A percentile compares a stretch with the other conserved stretches of the same genome.
Conservation (phyloP, 2,113 vertebrate genomes). For the Micronycteris hirsuta region DNA sequence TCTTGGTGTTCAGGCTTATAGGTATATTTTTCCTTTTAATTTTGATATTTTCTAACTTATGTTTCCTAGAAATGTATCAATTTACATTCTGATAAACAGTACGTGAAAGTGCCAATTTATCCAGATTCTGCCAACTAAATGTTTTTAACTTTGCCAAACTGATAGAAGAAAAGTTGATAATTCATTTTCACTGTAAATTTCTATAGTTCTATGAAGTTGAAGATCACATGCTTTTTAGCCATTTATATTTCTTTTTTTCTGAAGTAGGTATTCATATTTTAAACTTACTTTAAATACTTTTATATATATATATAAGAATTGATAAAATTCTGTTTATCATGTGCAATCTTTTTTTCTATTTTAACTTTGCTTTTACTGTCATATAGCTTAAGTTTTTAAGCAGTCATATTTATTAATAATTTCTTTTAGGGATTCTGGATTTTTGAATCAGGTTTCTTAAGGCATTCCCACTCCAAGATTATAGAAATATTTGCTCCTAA, state of each 20-base stretch:
- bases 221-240: not conserved
- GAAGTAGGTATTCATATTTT: not conserved
- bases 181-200: not conserved
- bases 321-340: not conserved
- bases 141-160: slow-evolving; percentile 1
- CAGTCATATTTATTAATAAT: not conserved
- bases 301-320: not conserved
- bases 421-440: not conserved
- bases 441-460: not conserved
- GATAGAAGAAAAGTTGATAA: not conserved
- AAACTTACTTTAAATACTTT: slow-evolving; percentile 5
- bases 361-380: not conserved
- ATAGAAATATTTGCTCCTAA: not conserved
- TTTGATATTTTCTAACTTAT: not conserved
- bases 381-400: not conserved
- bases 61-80: not conserved
- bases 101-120: not conserved
- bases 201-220: not conserved
- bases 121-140: not conserved
- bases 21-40: not conserved
- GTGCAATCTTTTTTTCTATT: not conserved
- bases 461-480: not conserved
- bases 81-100: not conserved
- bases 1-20: not conserved
- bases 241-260: not conserved